Conservation (phyloP, 2,888 invertebrate species). For the Plusia festucae region DNA sequence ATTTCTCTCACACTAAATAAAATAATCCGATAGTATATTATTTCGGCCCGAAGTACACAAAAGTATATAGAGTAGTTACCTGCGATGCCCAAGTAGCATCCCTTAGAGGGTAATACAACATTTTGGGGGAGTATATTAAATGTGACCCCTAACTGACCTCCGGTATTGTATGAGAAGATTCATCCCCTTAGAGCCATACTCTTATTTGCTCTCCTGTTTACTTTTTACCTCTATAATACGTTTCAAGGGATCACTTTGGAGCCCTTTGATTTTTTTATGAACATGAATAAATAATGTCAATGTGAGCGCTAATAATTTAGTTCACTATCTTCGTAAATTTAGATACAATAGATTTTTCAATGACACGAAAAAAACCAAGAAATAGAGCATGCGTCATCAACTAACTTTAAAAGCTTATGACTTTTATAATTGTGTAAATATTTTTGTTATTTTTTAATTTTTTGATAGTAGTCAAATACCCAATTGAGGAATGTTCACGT, state of each 20-base stretch:
- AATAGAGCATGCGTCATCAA: no score
- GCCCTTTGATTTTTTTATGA: constrained; percentile 35
- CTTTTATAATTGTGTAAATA: no score
- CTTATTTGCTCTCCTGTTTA: constrained; percentile 46
- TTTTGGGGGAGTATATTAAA: constrained; percentile 69
- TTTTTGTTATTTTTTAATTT: no score
- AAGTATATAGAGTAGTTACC: constrained; percentile 55
- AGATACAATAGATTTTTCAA: background rate
- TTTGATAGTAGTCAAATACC: no score
- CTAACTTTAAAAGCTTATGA: no score
- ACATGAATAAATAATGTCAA: constrained; percentile 33
- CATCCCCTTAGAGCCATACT: constrained; percentile 60
- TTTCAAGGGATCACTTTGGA: constrained; percentile 28
- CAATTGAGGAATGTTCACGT: constrained; percentile 3
- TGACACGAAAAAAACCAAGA: no score
- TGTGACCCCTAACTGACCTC: constrained; percentile 70
- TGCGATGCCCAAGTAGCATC: constrained; percentile 60
- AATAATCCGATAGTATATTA: constrained; percentile 11
- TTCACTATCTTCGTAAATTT: background rate
- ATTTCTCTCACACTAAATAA: background rate
- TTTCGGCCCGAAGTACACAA: constrained; percentile 35
- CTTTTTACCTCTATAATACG: constrained; percentile 39
- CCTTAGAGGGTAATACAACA: constrained; percentile 72
- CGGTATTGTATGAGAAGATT: constrained; percentile 62
- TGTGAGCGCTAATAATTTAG: constrained; percentile 10